A percentile compares a stretch with the other conserved stretches of the same genome.
These are phyloP conservation scores for Oreotrochilus melanogaster DNA, from an alignment of 2,113 vertebrate species.

Conservation along the genomic window DNA sequence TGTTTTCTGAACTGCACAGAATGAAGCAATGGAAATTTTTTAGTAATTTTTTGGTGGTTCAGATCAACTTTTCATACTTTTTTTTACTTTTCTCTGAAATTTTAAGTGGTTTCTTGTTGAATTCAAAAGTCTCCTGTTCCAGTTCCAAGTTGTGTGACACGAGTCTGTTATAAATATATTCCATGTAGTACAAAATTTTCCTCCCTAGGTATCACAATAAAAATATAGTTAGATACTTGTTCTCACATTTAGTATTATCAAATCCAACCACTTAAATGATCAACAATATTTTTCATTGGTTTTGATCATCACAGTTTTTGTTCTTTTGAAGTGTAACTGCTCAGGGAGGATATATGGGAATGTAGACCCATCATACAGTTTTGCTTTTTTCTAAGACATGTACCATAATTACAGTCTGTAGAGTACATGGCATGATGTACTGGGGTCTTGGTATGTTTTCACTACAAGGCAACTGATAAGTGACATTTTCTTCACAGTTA, in stretches of 20 bases:
- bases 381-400: not conserved
- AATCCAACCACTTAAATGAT: not conserved
- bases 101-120: not conserved
- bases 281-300: not conserved
- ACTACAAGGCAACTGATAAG: not conserved
- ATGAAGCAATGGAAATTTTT: not conserved
- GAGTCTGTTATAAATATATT: not conserved
- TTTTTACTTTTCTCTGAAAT: not conserved
- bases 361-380: not conserved
- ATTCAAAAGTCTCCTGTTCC: not conserved
- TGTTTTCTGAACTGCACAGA: not conserved
- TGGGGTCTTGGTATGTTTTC: not conserved
- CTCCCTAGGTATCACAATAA: not conserved
- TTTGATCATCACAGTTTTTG: not conserved
- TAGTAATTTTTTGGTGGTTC: not conserved
- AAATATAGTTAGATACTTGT: not conserved
- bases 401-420: not conserved
- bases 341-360: not conserved
- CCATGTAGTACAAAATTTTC: not conserved
- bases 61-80: not conserved
- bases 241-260: not conserved
- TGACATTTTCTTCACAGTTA: slow-evolving; percentile 12
- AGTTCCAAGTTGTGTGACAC: not conserved
- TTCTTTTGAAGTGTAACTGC: not conserved
- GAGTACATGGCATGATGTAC: not conserved